Base-by-base conservation (phyloP, 53 echinoderm and acorn worm species). In the Patiria pectinifera region DNA sequence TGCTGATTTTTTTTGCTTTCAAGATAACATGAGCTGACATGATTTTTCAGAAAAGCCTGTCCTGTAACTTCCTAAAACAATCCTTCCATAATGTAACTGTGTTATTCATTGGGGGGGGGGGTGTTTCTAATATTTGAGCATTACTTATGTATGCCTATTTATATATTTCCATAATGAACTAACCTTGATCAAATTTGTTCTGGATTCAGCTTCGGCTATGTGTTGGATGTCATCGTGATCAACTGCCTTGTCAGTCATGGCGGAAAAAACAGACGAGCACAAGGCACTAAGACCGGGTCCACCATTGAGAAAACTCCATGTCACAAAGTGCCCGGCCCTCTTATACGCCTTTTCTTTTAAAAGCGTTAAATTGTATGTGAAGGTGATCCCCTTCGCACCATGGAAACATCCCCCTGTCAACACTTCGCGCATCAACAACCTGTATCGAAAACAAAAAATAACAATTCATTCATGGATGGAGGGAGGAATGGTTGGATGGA, bases 221-320 rank as follows among this genome's bases (percentile, higher is more conserved):
- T 82, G 58, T 59, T 82, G 59, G 58, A 82, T 82, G 82, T 82
- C 82, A 23, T 59, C 58, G 58, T 23, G 82, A 59, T 82, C 23
- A n/a, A 58, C 82, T 15, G 48, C 12, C 48, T 82, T 82, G n/a
- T 49, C 82, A 49, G 58, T 82, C 82, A 72, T 72, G 72, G 72
- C 72, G 23, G 72, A 11, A 72, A 72, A 72, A 82, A 82, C 53
- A 14, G 59, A 60, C 2, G 53, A 59, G 11, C 59, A 82, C 11
- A 82, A 2, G 25, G 82, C 82, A 82, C 59, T 2, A 82, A 82
- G 59, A 22, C 82, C 82, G 10, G 82, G 82, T 4, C 82, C 82
- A 12, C 82, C 82, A 59, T 82, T 82, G 2, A 82, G 59, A 82
- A 82, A 60, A n/a, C 82, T 82, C 82, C 82, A 82, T 6, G 82